Evolutionary conservation across 2,797 vertebrate genomes (phyloP), one percentile per base, ranked within the genome.

Genomic region (Tiaroga cobitis): DNA sequence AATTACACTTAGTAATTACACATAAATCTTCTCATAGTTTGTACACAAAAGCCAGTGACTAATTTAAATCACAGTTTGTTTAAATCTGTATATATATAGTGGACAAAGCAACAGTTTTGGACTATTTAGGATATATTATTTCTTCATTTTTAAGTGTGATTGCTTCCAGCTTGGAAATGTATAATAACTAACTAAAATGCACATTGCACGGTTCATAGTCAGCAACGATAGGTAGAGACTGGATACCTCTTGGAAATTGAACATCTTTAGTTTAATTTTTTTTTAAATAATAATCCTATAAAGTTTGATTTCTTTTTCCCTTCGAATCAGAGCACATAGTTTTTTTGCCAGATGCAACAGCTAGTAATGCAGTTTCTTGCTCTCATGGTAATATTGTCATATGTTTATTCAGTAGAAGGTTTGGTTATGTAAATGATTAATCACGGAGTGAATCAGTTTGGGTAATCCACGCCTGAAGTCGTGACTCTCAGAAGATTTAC

Each of bases 351-450:
- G 29, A 65, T 65, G 56, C 29, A 26, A n/a, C 46, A 56, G 41
- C 1, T 74, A 19, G 10, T 9, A 3, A 56, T 43, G 32, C 5
- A 26, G 13, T 34, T 70, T 59, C 26, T 59, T 24, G 26, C 41
- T 77, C 74, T 73, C 41, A 37, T 85, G 77, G 69, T 73, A 85
- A 80, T 74, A 65, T 85, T 85, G 68, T 80, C 67, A 49, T 65
- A 83, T 72, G 84, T 85, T 85, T 85, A 80, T 85, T 85, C 84
- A 85, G 76, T 65, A 63, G 68, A 80, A 43, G 34, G 78, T 75
- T 85, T 81, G 61, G 79, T 67, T 85, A 81, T 85, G 79, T 85
- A 81, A 81, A 85, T 85, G 32, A 73, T 70, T 86, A 87, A 86
- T 86, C 81, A 87, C 59, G 21, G 18, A 82, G 81, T 54, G 51